Evolutionary conservation across 2,888 invertebrate genomes (phyloP), one percentile per base, ranked within the genome.

Genomic region (Ceramica pisi): DNA sequence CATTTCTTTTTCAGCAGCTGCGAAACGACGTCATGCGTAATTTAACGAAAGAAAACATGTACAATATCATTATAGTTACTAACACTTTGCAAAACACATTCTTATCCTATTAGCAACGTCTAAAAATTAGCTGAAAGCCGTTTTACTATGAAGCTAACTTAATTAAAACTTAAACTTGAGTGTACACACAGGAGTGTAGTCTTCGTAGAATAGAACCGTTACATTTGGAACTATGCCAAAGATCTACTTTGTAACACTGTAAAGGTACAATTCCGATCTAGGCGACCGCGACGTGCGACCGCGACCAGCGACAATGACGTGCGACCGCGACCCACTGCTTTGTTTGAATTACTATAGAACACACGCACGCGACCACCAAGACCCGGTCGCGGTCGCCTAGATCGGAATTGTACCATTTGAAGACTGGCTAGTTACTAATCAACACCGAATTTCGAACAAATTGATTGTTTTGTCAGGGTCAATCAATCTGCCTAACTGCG

Each of bases 211-310:
- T 82, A 70, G 77, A 84, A 80, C 73, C 71, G 89, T 88, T 86
- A 89, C 85, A 89, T 87, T 92, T 92, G 92, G 92, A 84, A 1
- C 48, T 9, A 51, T 41, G 90, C 92, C 92, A 92, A 89, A 85
- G 68, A 86, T 80, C 85, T 82, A 87, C 88, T 91, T 61, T 72
- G 82, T 75, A 85, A 86, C 88, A 86, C 84, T 86, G 80, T 84
- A 86, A 83, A n/a, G n/a, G n/a, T n/a, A n/a, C n/a, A n/a, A n/a
- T n/a, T n/a, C n/a, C n/a, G n/a, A n/a, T n/a, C n/a, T n/a, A n/a
- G n/a, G n/a, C n/a, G n/a, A n/a, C n/a, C n/a, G n/a, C n/a, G n/a
- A n/a, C n/a, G n/a, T n/a, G n/a, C n/a, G n/a, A n/a, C n/a, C n/a
- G n/a, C n/a, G n/a, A n/a, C n/a, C n/a, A n/a, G n/a, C n/a, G n/a